Evolutionary conservation across 2,888 invertebrate species (phyloP), one percentile per base, ranked within the genome.

Genomic region (Crioceris asparagi): DNA sequence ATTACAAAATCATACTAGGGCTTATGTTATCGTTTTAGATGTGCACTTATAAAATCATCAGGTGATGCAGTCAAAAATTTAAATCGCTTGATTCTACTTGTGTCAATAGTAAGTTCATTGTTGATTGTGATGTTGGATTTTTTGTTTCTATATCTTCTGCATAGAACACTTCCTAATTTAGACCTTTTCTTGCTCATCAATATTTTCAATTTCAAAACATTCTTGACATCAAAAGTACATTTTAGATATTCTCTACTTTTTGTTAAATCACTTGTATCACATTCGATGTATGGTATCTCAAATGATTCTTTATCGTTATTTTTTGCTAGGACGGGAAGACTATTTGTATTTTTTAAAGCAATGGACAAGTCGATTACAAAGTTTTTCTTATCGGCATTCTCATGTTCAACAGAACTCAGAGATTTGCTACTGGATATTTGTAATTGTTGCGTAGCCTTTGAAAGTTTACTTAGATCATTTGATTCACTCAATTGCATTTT

Each of bases 41-140:
- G 55, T 38, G 52, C 52, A n/a, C 54, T 62, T 35, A 75, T 67
- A 36, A 65, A 48, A 55, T 71, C 74, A 61, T 78, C 77, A 7
- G 77, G 77, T 0, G 79, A 79, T 2, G 70, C 70, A 26, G 65
- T 65, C 18, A 67, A 61, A 60, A 79, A 80, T 43, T 68, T 63
- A 61, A 78, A 79, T 25, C 41, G 45, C 29, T 52, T 50, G 34
- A 68, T 41, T 19, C 44, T 48, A 3, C 35, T 40, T 17, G 27
- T 30, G 42, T 40, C 35, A 26, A 33, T 29, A 40, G 30, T 36
- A 25, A 41, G 19, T 32, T 36, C 7, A 16, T 14, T 29, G 18
- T 43, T 41, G 45, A 36, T 44, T 39, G 38, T 23, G 7, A 23
- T 17, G 26, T 32, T 14, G 29, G 17, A n/a, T 10, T 35, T 27